phyloP scores from a whole-genome alignment of 2,113 vertebrate genomes.

The Lanius collurio region DNA sequence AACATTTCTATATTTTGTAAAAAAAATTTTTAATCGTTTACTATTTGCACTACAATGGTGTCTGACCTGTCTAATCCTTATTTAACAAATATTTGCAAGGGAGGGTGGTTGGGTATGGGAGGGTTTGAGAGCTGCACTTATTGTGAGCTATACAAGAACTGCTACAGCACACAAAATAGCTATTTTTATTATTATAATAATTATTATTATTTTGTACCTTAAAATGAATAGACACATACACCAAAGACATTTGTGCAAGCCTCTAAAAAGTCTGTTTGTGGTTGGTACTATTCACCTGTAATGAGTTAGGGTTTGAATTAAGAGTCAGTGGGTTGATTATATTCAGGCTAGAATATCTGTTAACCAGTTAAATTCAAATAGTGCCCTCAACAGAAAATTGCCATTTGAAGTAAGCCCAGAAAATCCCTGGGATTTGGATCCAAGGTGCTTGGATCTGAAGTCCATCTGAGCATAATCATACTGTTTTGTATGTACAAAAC shows the following conservation, averaged over 20 bases:
- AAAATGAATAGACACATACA: slow-evolving; percentile 82
- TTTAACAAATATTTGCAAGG: slow-evolving; percentile 87
- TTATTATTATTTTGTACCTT: slow-evolving; percentile 85
- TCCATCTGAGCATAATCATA: neutral
- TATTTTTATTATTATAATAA: slow-evolving; percentile 85
- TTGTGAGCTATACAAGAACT: slow-evolving; percentile 83
- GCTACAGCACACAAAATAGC: slow-evolving; percentile 85
- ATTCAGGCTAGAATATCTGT: slow-evolving; percentile 61
- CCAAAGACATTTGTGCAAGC: slow-evolving; percentile 89
- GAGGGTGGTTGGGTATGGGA: slow-evolving; percentile 76
- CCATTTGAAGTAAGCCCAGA: neutral
- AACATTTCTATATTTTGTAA: slow-evolving; percentile 95
- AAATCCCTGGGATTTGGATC: neutral
- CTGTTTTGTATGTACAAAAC: slow-evolving; percentile 52
- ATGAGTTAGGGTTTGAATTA: slow-evolving; percentile 70
- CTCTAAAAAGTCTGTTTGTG: slow-evolving; percentile 80
- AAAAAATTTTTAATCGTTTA: slow-evolving; percentile 83
- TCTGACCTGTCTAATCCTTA: slow-evolving; percentile 89
- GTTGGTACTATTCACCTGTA: slow-evolving; percentile 70
- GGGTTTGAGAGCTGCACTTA: slow-evolving; percentile 86
- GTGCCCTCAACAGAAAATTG: slow-evolving; percentile 22
- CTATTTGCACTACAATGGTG: slow-evolving; percentile 97
- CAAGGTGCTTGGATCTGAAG: neutral
- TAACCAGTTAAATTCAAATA: slow-evolving; percentile 51
- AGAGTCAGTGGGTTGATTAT: slow-evolving; percentile 54